A percentile compares a stretch with the other conserved stretches of the same genome.
These are phyloP conservation scores for Ailurus styani DNA, from an alignment of 2,113 vertebrate species.

Conservation along the genomic window DNA sequence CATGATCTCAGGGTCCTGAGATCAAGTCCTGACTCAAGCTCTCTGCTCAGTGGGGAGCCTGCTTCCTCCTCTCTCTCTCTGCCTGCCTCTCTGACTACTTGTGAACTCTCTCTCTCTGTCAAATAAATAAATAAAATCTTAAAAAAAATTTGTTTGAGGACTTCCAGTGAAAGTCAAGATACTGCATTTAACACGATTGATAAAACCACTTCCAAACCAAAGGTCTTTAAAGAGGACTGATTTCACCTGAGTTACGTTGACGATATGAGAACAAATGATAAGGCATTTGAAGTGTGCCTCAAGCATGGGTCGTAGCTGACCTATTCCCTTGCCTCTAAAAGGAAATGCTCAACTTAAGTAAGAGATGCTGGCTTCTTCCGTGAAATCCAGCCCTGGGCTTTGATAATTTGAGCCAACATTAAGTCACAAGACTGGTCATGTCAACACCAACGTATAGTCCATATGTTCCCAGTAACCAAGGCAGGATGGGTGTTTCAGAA, in stretches of 20 bases:
- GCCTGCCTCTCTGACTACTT: too few species aligned
- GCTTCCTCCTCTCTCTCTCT: too few species aligned
- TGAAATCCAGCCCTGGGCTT: neutral
- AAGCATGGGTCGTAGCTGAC: neutral
- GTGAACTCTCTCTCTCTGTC: too few species aligned
- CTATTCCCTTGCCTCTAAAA: neutral
- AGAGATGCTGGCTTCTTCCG: neutral
- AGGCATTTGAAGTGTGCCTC: neutral
- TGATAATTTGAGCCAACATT: neutral
- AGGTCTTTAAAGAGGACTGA: neutral
- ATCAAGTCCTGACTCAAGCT: too few species aligned
- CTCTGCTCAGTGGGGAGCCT: too few species aligned
- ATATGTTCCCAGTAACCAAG: neutral
- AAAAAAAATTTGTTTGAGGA: neutral
- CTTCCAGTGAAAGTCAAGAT: neutral
- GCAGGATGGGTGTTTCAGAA: neutral
- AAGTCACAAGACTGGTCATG: neutral
- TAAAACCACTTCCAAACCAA: neutral
- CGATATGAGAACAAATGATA: neutral
- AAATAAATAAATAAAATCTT: too few species aligned
- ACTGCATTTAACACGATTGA: neutral
- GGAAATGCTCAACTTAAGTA: neutral
- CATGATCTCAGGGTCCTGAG: too few species aligned
- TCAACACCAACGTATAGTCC: rapidly evolving
- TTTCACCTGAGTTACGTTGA: neutral